Conservation (phyloP, 2,888 invertebrate species). For the Nasonia oneida region DNA sequence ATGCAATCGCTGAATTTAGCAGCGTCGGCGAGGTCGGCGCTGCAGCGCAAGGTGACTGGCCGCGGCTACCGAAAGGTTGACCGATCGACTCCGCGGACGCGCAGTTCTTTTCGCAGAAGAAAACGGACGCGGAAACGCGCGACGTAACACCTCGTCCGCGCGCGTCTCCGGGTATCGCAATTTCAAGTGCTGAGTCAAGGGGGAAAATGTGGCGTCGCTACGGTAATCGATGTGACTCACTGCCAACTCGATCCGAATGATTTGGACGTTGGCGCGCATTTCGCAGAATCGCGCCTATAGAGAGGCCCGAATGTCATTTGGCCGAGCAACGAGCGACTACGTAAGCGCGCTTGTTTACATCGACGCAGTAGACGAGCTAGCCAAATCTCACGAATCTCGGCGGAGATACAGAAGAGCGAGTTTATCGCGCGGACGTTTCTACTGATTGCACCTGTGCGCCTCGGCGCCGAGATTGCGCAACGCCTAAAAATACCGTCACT, state of each 20-base stretch:
- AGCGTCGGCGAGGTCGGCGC: slow-evolving; percentile 41
- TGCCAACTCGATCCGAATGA: background rate
- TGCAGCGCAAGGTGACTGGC: slow-evolving; percentile 55
- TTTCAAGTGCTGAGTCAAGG: slow-evolving; percentile 2
- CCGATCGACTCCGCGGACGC: slow-evolving; percentile 26
- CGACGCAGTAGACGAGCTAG: background rate
- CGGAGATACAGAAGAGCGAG: background rate
- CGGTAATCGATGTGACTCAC: background rate
- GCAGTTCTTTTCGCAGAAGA: background rate
- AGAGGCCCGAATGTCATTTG: too few relatives aligned
- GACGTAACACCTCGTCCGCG: background rate
- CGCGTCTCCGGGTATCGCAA: background rate
- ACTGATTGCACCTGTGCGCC: background rate
- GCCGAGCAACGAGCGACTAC: background rate
- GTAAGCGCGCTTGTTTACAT: background rate
- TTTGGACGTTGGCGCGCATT: background rate
- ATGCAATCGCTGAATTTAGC: slow-evolving; percentile 58
- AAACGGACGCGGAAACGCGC: slow-evolving; percentile 24
- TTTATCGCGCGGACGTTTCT: background rate
- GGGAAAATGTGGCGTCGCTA: background rate
- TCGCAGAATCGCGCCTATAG: background rate
- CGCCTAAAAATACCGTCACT: slow-evolving; percentile 50
- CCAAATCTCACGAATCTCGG: slow-evolving; percentile 1
- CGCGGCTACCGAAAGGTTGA: slow-evolving; percentile 36
- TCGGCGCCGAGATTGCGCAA: slow-evolving; percentile 42